Evolutionary conservation across 2,888 invertebrate species (phyloP).

Genomic region (Drosophila hamatofila): DNA sequence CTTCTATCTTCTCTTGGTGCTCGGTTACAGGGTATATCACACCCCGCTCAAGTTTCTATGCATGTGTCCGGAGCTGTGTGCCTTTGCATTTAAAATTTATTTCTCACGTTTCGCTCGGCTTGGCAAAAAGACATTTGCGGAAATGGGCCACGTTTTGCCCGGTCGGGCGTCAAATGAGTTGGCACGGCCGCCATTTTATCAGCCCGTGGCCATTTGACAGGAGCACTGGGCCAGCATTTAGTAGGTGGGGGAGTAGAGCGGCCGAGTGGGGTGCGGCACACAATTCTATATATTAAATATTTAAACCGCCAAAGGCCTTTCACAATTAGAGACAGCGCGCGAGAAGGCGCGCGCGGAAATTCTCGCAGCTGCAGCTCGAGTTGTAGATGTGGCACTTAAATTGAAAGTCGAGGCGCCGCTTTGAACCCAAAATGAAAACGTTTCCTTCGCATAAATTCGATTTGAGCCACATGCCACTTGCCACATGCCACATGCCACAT

Average conservation of each 20-base stretch:
- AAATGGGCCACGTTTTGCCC: slow-evolving; percentile 60
- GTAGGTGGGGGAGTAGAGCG: not conserved
- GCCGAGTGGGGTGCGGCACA: not conserved
- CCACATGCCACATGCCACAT: slow-evolving; percentile 21
- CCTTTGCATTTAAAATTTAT: slow-evolving; percentile 64
- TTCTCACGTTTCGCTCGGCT: slow-evolving; percentile 57
- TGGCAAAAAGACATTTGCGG: slow-evolving; percentile 59
- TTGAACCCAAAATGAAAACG: slow-evolving; percentile 37
- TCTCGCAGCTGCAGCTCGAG: slow-evolving; percentile 30
- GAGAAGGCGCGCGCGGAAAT: slow-evolving; percentile 10
- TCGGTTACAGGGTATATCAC: slow-evolving; percentile 18
- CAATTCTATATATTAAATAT: slow-evolving; percentile 53
- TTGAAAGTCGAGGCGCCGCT: slow-evolving; percentile 19
- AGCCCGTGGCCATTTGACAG: slow-evolving; percentile 33
- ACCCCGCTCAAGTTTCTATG: slow-evolving; percentile 14
- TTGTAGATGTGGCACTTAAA: slow-evolving; percentile 34
- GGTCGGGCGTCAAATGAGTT: slow-evolving; percentile 67
- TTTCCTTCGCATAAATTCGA: slow-evolving; percentile 52
- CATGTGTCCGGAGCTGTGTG: slow-evolving; percentile 15
- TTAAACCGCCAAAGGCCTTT: slow-evolving; percentile 33
- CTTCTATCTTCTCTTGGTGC: not conserved
- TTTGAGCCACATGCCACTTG: slow-evolving; percentile 44
- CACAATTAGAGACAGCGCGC: slow-evolving; percentile 48
- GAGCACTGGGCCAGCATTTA: not conserved
- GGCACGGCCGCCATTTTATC: slow-evolving; percentile 58